These are phyloP conservation scores for Papilio machaon DNA, from an alignment of 1,140 invertebrate species.

Conservation along the genomic window DNA sequence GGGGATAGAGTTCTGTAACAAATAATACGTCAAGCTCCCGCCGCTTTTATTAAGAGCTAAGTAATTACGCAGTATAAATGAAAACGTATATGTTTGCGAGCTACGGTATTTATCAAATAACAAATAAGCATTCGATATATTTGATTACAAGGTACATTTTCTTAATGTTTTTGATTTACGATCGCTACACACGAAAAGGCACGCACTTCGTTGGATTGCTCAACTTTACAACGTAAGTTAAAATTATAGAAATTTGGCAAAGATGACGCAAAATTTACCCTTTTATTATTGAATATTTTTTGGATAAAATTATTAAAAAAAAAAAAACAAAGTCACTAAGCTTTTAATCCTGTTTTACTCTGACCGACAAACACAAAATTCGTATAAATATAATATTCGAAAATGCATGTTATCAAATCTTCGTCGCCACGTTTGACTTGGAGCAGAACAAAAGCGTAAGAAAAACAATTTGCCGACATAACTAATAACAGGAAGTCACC, in stretches of 20 bases:
- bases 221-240: not conserved
- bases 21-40: constrained; percentile 40
- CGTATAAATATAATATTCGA: not conserved
- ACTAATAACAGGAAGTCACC: constrained; percentile 79
- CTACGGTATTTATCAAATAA: constrained; percentile 14
- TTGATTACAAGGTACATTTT: not conserved
- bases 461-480: constrained; percentile 76
- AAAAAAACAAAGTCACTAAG: not conserved
- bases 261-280: not conserved
- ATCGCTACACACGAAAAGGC: not conserved
- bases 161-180: constrained; percentile 14
- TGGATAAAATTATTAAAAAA: too few species aligned
- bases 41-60: constrained; percentile 39
- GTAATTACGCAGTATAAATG: constrained; percentile 39
- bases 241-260: not conserved
- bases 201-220: not conserved
- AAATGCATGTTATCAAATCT: constrained; percentile 7
- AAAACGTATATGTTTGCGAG: constrained; percentile 32
- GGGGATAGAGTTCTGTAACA: constrained; percentile 55
- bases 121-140: constrained; percentile 17
- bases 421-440: constrained; percentile 20
- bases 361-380: not conserved
- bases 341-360: not conserved
- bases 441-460: constrained; percentile 57
- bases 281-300: not conserved